Percentiles rank a stretch among this genome's conserved stretches.
Conservation (phyloP, 2,113 vertebrate species). For the Megaleporinus macrocephalus region DNA sequence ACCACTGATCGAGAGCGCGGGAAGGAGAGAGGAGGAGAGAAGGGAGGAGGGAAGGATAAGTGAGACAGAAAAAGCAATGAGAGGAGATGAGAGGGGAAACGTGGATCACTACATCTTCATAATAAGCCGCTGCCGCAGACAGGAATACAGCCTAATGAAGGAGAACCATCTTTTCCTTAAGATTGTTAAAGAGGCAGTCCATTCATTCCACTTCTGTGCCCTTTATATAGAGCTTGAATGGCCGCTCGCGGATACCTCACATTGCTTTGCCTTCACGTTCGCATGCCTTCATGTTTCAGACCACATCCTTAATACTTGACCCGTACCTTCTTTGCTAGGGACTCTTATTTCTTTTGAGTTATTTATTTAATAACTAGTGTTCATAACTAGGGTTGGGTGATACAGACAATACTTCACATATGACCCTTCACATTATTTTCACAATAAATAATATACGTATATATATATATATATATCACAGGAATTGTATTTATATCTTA, state of each 20-base stretch:
- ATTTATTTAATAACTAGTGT: too few species aligned
- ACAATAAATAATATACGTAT: too few species aligned
- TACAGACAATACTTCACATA: too few species aligned
- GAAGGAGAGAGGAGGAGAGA: neutral
- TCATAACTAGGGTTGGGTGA: too few species aligned
- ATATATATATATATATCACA: too few species aligned
- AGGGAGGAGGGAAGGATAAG: neutral
- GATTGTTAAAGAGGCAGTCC: slow-evolving; percentile 34
- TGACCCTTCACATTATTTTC: too few species aligned
- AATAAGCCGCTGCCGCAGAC: slow-evolving; percentile 49
- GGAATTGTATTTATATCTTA: too few species aligned
- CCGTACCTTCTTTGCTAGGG: neutral
- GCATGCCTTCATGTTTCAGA: neutral
- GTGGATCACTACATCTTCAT: slow-evolving; percentile 53
- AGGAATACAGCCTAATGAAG: slow-evolving; percentile 55
- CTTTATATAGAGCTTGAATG: slow-evolving; percentile 20
- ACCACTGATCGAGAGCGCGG: slow-evolving; percentile 32
- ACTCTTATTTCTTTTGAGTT: neutral
- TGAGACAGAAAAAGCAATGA: slow-evolving; percentile 40
- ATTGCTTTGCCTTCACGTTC: neutral
- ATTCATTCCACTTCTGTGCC: slow-evolving; percentile 8
- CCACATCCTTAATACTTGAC: neutral
- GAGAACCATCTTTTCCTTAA: slow-evolving; percentile 44
- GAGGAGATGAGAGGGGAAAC: slow-evolving; percentile 47
- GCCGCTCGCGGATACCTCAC: slow-evolving; percentile 11